Evolutionary conservation across 2,797 vertebrate genomes (phyloP), one percentile per base, ranked within the genome.

Genomic region (Pogonophryne albipinna): DNA sequence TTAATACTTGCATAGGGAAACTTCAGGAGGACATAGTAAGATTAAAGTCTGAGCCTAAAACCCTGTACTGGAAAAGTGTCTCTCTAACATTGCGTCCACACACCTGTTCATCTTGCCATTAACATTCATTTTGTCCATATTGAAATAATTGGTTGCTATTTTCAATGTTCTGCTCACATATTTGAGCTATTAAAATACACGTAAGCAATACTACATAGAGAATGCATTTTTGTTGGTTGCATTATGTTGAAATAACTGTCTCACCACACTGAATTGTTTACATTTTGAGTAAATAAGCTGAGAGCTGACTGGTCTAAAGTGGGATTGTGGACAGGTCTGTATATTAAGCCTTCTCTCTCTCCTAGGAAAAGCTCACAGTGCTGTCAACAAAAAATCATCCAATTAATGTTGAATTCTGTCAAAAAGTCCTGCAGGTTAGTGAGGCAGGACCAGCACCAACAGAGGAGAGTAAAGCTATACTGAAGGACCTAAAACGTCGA

Each of bases 361-460:
- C 78, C 75, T 69, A 23, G 74, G 77, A 71, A 71, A 77, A 61
- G 20, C 68, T 71, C 38, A 53, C 66, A 73, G 74, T 17, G 53
- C 84, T 85, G 89, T 84, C 85, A 76, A 85, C 82, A 74, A 82
- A 75, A 76, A 60, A 66, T 81, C 84, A 67, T 71, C 84, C 84
- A 89, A 87, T 89, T 87, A 88, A 72, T 66, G 79, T 34, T 62
- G 75, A 82, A 74, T n/a, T 71, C 68, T 85, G 80, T 87, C 87
- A 76, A 60, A 66, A 77, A 41, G 64, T 80, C 53, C 80, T 71
- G 76, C 80, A 44, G 62, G 63, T 78, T 74, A 42, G 77, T 52
- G 61, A 65, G 66, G 0, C 42, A 63, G 60, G 34, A 68, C 55
- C 41, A 11, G 49, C n/a, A 55, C 56, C 68, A 55, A 60, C n/a